A percentile compares a stretch with the other conserved stretches of the same genome.
Conservation (phyloP, 2,113 vertebrate genomes). For the Neolamprologus tretocephalus region DNA sequence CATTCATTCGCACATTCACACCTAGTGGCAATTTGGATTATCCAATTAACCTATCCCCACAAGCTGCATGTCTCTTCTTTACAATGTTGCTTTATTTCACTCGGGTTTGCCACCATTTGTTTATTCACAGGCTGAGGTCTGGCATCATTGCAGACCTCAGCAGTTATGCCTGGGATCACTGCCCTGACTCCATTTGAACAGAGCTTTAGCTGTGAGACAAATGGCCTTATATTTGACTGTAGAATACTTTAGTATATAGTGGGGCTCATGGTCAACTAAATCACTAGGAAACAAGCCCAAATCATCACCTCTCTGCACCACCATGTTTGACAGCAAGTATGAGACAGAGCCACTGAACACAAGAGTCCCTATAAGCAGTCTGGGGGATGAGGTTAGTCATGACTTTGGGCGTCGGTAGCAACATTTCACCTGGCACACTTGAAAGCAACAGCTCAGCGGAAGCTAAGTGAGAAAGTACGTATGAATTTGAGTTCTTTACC, state of each 20-base stretch:
- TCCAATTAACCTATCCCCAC: too few species aligned
- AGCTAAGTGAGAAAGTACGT: not conserved
- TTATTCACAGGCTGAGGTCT: not conserved
- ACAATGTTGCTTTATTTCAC: not conserved
- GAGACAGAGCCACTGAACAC: not conserved
- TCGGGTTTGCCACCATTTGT: not conserved
- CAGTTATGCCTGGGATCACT: not conserved
- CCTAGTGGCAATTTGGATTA: too few species aligned
- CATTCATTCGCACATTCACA: too few species aligned
- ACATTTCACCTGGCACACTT: not conserved
- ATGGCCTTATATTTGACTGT: not conserved
- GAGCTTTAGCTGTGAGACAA: not conserved
- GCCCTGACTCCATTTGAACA: not conserved
- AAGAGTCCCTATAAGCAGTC: not conserved
- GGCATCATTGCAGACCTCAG: not conserved
- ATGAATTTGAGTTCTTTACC: not conserved
- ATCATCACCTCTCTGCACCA: not conserved
- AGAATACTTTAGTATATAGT: not conserved
- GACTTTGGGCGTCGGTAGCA: fast-evolving
- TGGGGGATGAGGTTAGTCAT: not conserved
- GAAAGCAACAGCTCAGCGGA: not conserved
- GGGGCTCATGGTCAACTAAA: not conserved
- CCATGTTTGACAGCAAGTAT: not conserved
- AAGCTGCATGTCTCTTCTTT: not conserved
- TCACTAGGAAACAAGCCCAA: not conserved